Evolutionary conservation across 2,113 vertebrate species (phyloP).

Genomic region (Stegastes partitus): DNA sequence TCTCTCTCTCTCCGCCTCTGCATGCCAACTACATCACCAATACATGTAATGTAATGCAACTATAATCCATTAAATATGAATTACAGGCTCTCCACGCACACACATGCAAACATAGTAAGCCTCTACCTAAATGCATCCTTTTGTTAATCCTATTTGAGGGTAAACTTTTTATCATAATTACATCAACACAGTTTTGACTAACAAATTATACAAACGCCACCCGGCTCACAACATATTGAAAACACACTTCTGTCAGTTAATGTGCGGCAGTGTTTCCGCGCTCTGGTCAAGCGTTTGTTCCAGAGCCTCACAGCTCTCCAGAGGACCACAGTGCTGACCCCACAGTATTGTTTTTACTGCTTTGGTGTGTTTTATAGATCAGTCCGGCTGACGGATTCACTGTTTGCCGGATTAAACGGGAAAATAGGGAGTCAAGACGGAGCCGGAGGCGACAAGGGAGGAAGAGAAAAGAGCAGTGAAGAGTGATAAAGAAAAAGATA

Average conservation of each 20-base stretch:
- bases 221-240: background rate
- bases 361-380: conserved; percentile 59
- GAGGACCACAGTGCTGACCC: conserved; percentile 60
- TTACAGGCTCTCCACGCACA: conserved; percentile 17
- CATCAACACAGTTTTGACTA: background rate
- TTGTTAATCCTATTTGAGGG: conserved; percentile 37
- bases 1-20: conserved; percentile 10
- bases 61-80: conserved; percentile 43
- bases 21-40: conserved; percentile 16
- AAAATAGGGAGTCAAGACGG: background rate
- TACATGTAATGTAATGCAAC: conserved; percentile 36
- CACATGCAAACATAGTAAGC: background rate
- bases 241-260: conserved; percentile 10
- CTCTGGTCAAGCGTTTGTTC: conserved; percentile 38
- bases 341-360: conserved; percentile 44
- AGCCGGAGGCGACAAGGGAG: background rate
- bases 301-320: conserved; percentile 44
- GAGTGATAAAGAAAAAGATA: background rate
- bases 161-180: conserved; percentile 32
- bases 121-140: conserved; percentile 1
- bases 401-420: background rate
- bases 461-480: background rate
- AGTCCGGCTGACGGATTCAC: conserved; percentile 20
- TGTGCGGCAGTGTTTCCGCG: conserved; percentile 1
- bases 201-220: background rate